Conservation (phyloP, 53 echinoderm and acorn worm species). For the Henricia sp. region DNA sequence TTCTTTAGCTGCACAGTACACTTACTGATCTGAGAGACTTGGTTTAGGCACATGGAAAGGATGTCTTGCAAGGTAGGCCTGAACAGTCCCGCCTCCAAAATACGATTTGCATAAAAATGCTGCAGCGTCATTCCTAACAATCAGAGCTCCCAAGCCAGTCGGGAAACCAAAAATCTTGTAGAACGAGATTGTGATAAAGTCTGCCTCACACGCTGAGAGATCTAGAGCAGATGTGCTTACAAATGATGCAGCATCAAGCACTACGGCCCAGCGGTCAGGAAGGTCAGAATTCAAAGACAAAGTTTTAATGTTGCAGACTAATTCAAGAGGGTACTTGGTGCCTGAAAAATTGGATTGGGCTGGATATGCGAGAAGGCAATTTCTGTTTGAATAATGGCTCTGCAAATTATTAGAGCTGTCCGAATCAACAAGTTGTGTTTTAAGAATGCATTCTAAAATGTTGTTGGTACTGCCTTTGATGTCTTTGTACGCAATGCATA, state of each 20-base stretch:
- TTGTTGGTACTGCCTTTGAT: not conserved
- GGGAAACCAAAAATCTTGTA: slow-evolving; percentile 99
- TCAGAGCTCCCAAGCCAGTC: slow-evolving; percentile 91
- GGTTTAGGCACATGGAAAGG: slow-evolving; percentile 69
- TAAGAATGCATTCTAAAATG: not conserved
- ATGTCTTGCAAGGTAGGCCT: slow-evolving; percentile 72
- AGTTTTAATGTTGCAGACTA: slow-evolving; percentile 53
- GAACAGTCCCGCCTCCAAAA: slow-evolving; percentile 92
- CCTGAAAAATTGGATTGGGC: slow-evolving; percentile 95
- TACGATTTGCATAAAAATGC: slow-evolving; percentile 69
- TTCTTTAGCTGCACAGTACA: not conserved
- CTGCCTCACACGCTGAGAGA: slow-evolving; percentile 72
- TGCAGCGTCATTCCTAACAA: slow-evolving; percentile 79
- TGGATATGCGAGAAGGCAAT: slow-evolving; percentile 81
- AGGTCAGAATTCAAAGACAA: slow-evolving; percentile 7
- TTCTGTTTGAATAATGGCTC: not conserved
- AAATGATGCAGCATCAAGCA: slow-evolving; percentile 86
- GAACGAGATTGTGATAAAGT: slow-evolving; percentile 93
- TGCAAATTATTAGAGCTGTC: no score
- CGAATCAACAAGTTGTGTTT: not conserved
- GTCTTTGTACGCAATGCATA: slow-evolving; percentile 43
- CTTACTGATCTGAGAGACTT: slow-evolving; percentile 76
- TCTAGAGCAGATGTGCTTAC: slow-evolving; percentile 85
- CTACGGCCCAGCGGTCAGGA: slow-evolving; percentile 80
- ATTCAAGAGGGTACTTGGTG: slow-evolving; percentile 72